Evolutionary conservation across 92 coral and sea anemone species (phyloP).

Genomic region (Epizoanthus stellaris): DNA sequence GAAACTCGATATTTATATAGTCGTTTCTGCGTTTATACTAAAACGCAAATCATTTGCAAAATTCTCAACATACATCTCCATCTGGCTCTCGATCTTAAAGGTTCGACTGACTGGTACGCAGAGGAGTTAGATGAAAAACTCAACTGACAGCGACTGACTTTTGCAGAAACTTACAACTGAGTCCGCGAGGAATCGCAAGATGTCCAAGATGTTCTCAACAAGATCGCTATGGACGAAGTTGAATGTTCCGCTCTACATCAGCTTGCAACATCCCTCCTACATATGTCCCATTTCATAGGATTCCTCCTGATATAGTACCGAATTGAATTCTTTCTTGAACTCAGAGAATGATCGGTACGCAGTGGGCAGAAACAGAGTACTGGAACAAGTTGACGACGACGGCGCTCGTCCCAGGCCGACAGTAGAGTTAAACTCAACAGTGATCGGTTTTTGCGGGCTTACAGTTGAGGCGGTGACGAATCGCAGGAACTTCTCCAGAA

Average conservation of each 20-base stretch:
- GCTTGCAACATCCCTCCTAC: slow-evolving; percentile 18
- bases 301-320: slow-evolving; percentile 35
- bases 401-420: slow-evolving; percentile 63
- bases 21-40: not conserved
- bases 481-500: slow-evolving; percentile 53
- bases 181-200: not conserved
- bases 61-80: slow-evolving; percentile 12
- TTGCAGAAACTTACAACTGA: slow-evolving; percentile 15
- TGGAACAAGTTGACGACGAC: slow-evolving; percentile 64
- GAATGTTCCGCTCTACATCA: slow-evolving; percentile 3
- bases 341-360: slow-evolving; percentile 55
- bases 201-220: not conserved
- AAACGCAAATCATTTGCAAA: slow-evolving; percentile 6
- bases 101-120: not conserved
- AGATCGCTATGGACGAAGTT: slow-evolving; percentile 8
- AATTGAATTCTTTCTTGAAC: slow-evolving; percentile 63
- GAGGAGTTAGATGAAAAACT: not conserved
- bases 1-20: no score
- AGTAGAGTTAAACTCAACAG: slow-evolving; percentile 56
- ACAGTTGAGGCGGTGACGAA: slow-evolving; percentile 57
- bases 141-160: not conserved
- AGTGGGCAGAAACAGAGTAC: slow-evolving; percentile 53
- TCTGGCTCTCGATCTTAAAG: slow-evolving; percentile 11
- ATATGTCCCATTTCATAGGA: slow-evolving; percentile 61
- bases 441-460: slow-evolving; percentile 58